Evolutionary conservation across 1,140 invertebrate species (phyloP).

Genomic region (Rhopalosiphum padi): DNA sequence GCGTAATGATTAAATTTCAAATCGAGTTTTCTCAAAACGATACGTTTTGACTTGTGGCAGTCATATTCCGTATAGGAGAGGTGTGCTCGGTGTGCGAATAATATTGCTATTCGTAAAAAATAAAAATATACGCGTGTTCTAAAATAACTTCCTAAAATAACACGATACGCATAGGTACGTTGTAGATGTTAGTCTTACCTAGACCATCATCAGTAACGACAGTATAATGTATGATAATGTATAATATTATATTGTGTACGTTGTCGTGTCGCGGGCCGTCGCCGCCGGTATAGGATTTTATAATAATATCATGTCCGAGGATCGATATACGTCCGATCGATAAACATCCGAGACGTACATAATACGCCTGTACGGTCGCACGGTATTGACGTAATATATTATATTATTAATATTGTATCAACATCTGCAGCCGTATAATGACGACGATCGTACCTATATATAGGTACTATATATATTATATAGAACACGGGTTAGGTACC

Average conservation of each 20-base stretch:
- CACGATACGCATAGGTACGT: background rate
- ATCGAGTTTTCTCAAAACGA: too few species aligned
- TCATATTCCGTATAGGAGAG: too few species aligned
- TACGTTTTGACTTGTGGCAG: too few species aligned
- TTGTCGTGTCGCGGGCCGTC: too few species aligned
- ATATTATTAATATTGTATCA: slow-evolving; percentile 7
- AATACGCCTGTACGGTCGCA: slow-evolving; percentile 9
- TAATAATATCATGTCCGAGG: background rate
- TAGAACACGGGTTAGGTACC: background rate
- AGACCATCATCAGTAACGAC: background rate
- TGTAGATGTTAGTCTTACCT: background rate
- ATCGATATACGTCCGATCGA: background rate
- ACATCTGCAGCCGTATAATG: background rate
- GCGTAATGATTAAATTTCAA: too few species aligned
- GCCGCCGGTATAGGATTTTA: background rate
- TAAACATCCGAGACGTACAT: background rate
- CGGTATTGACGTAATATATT: slow-evolving; percentile 11
- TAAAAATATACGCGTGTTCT: too few species aligned
- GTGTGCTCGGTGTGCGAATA: too few species aligned
- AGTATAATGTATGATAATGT: background rate
- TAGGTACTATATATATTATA: background rate
- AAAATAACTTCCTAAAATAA: too few species aligned
- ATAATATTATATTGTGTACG: background rate
- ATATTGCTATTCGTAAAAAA: too few species aligned
- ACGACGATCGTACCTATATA: background rate